These are phyloP conservation scores for Anarrhichthys ocellatus DNA, from an alignment of 2,113 vertebrate genomes.

Conservation along the genomic window DNA sequence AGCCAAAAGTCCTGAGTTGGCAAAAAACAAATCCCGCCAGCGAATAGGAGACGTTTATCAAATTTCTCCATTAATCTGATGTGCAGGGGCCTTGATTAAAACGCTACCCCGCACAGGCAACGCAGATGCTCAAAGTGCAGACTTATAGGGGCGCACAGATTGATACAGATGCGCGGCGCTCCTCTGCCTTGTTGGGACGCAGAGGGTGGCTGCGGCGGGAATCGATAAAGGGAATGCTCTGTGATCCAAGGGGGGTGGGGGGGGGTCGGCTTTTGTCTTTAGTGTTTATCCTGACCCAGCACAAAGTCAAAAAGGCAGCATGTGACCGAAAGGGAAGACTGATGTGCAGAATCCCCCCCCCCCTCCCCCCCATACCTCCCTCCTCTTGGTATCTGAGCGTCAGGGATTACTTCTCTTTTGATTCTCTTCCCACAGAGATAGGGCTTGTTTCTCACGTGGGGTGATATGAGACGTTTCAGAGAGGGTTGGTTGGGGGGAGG, in stretches of 20 bases:
- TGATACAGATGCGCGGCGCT: conserved; percentile 71
- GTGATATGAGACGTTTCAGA: conserved; percentile 68
- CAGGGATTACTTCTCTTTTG: conserved; percentile 74
- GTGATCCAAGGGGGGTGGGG: conserved; percentile 30
- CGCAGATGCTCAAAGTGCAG: conserved; percentile 70
- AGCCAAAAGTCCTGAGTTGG: conserved; percentile 74
- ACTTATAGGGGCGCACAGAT: conserved; percentile 62
- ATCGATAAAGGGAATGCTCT: conserved; percentile 63
- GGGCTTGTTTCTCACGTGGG: conserved; percentile 73
- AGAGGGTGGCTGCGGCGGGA: conserved; percentile 52
- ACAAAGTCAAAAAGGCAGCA: conserved; percentile 71
- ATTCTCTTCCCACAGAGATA: conserved; percentile 70
- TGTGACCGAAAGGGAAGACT: conserved; percentile 69
- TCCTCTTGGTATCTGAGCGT: conserved; percentile 51
- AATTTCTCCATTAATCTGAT: conserved; percentile 28
- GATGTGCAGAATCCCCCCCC: conserved; percentile 44
- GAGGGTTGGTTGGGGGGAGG: conserved; percentile 17
- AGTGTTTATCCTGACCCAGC: conserved; percentile 73
- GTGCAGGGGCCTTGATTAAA: conserved; percentile 74
- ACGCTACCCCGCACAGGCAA: conserved; percentile 65
- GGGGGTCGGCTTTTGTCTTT: conserved; percentile 62
- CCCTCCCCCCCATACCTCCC: background rate
- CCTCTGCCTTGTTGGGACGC: conserved; percentile 38
- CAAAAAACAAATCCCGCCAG: conserved; percentile 74
- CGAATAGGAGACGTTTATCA: conserved; percentile 69